A percentile compares a stretch with the other conserved stretches of the same genome.
phyloP scores from a whole-genome alignment of 2,888 invertebrate genomes.

The Chloroclystis v-ata region DNA sequence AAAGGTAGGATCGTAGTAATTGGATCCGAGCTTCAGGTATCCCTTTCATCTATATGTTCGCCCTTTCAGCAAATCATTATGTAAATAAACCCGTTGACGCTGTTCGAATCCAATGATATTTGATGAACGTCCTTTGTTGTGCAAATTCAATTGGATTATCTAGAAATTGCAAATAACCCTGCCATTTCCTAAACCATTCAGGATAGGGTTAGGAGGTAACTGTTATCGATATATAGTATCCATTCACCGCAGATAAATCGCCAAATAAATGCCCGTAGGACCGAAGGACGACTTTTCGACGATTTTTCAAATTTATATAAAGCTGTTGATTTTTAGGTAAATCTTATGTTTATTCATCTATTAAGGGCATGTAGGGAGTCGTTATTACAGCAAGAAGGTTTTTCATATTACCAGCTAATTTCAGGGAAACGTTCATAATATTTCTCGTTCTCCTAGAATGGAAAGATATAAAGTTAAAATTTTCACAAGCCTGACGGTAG shows the following conservation, averaged over 20 bases:
- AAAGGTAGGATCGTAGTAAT: conserved; percentile 5
- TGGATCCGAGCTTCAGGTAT: conserved; percentile 2
- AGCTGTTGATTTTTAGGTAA: no score
- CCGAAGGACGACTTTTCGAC: no score
- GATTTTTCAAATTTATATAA: no score
- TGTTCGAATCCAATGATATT: neutral
- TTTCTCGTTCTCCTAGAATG: conserved; percentile 1
- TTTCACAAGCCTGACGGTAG: conserved; percentile 34
- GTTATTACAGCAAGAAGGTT: no score
- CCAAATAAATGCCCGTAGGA: no score
- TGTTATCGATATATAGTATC: neutral
- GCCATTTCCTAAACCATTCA: neutral
- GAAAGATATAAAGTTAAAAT: conserved; percentile 16
- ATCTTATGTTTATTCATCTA: no score
- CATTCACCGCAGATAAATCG: no score
- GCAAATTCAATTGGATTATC: neutral
- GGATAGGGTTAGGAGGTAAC: neutral
- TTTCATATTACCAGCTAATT: no score
- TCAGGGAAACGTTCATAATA: neutral
- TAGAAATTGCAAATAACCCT: neutral
- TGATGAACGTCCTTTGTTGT: conserved; percentile 1
- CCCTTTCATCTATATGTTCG: conserved; percentile 6
- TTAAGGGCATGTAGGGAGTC: no score
- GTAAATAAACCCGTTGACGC: neutral
- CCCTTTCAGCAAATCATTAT: conserved; percentile 4